These are phyloP conservation scores for Pectinophora gossypiella DNA, from an alignment of 1,140 invertebrate genomes.

Conservation along the genomic window DNA sequence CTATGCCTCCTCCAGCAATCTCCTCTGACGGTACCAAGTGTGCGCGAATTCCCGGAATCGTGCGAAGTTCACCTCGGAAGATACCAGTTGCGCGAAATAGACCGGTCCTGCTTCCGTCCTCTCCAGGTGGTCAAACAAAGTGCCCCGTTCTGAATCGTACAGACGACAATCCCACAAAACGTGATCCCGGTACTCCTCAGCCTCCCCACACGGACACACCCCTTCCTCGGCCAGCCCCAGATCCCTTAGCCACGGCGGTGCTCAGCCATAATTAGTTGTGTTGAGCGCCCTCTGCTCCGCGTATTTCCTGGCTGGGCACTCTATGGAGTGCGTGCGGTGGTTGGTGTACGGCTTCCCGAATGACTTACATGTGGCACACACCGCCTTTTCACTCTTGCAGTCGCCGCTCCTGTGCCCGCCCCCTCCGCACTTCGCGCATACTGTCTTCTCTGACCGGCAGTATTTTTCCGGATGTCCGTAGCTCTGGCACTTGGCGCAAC, in stretches of 20 bases:
- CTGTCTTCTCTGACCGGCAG: neutral
- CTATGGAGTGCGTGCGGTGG: too few species aligned
- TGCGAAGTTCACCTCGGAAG: constrained; percentile 11
- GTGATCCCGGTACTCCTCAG: too few species aligned
- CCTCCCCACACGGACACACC: neutral
- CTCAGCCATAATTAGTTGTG: neutral
- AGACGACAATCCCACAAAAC: too few species aligned
- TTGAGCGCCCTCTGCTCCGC: neutral
- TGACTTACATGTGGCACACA: neutral
- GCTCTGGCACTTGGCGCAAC: neutral
- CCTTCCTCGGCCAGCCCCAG: neutral
- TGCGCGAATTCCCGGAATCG: constrained; percentile 24
- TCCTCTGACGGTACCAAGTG: constrained; percentile 15
- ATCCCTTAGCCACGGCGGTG: neutral
- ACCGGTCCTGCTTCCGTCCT: too few species aligned
- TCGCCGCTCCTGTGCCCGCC: neutral
- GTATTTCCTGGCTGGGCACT: neutral
- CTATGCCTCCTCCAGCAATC: constrained; percentile 10
- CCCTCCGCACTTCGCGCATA: neutral
- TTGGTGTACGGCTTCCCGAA: too few species aligned
- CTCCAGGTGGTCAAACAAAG: too few species aligned
- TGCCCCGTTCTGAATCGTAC: too few species aligned
- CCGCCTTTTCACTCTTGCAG: neutral
- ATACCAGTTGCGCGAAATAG: too few species aligned
- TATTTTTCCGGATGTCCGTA: neutral